Evolutionary conservation across 2,113 vertebrate genomes (phyloP).

Genomic region (Pituophis catenifer): DNA sequence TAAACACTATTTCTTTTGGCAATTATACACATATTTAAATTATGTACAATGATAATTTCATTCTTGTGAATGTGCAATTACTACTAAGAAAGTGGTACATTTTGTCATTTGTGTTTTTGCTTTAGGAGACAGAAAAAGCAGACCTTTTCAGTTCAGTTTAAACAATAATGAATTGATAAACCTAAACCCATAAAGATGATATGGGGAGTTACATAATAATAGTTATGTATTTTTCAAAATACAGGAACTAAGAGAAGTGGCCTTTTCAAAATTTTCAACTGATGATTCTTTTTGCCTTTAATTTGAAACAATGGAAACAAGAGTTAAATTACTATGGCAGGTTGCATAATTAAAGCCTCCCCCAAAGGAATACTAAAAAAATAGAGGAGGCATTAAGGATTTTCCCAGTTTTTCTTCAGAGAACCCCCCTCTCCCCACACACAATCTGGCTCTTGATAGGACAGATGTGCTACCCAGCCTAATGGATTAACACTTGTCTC

Average conservation of each 20-base stretch:
- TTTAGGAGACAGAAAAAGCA: background rate
- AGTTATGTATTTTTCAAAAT: background rate
- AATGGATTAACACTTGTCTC: background rate
- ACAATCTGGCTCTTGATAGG: background rate
- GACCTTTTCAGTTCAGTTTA: slow-evolving; percentile 3
- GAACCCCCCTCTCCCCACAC: background rate
- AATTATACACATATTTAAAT: slow-evolving; percentile 37
- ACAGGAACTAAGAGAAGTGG: background rate
- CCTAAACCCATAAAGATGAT: background rate
- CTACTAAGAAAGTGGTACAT: slow-evolving; percentile 26
- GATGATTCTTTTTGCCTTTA: background rate
- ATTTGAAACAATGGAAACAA: background rate
- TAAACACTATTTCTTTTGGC: slow-evolving; percentile 40
- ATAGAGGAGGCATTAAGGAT: background rate
- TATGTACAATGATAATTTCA: slow-evolving; percentile 10
- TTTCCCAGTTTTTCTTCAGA: background rate
- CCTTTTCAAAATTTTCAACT: background rate
- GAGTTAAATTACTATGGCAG: background rate
- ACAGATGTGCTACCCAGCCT: no score
- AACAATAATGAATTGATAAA: background rate
- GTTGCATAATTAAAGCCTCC: background rate
- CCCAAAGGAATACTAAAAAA: background rate
- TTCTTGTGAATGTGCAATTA: slow-evolving; percentile 31
- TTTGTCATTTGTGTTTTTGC: background rate
- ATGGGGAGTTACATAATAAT: background rate